Conservation (phyloP, 1,140 invertebrate species). For the Onthophagus taurus region DNA sequence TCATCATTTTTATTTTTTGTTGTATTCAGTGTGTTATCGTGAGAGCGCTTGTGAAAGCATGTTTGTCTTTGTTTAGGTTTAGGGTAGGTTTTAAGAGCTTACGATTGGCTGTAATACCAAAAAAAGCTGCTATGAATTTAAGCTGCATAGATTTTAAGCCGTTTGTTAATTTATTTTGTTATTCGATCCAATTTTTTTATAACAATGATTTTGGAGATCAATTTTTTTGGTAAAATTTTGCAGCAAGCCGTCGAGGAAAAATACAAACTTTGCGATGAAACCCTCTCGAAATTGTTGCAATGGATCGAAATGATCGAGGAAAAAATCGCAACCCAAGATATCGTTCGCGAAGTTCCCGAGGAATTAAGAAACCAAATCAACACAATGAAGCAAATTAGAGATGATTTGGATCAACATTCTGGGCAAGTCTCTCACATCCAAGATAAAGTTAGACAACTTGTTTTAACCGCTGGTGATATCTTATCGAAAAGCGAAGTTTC, state of each 20-base stretch:
- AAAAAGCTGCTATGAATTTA: too few relatives aligned
- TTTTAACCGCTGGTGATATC: constrained; percentile 81
- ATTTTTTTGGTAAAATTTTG: too few relatives aligned
- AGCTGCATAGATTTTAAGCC: too few relatives aligned
- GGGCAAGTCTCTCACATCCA: constrained; percentile 76
- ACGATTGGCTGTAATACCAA: too few relatives aligned
- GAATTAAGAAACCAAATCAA: constrained; percentile 85
- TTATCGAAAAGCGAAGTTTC: constrained; percentile 79
- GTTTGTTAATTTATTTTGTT: too few relatives aligned
- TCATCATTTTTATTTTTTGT: too few relatives aligned
- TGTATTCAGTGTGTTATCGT: too few relatives aligned
- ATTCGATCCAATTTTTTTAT: too few relatives aligned
- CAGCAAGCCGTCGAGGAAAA: constrained; percentile 92
- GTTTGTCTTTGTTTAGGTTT: too few relatives aligned
- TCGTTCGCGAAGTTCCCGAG: constrained; percentile 79
- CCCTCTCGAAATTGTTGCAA: constrained; percentile 71
- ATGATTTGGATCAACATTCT: constrained; percentile 80
- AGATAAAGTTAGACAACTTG: constrained; percentile 85
- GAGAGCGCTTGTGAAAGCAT: too few relatives aligned
- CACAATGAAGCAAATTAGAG: constrained; percentile 80
- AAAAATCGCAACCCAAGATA: constrained; percentile 76
- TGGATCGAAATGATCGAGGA: constrained; percentile 84
- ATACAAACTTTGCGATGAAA: constrained; percentile 82
- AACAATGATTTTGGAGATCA: too few relatives aligned
- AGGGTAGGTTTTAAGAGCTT: too few relatives aligned